Percentiles rank a stretch among this genome's conserved stretches.
Evolutionary conservation across 2,888 invertebrate species (phyloP).

Genomic region (Agrochola lychnidis): DNA sequence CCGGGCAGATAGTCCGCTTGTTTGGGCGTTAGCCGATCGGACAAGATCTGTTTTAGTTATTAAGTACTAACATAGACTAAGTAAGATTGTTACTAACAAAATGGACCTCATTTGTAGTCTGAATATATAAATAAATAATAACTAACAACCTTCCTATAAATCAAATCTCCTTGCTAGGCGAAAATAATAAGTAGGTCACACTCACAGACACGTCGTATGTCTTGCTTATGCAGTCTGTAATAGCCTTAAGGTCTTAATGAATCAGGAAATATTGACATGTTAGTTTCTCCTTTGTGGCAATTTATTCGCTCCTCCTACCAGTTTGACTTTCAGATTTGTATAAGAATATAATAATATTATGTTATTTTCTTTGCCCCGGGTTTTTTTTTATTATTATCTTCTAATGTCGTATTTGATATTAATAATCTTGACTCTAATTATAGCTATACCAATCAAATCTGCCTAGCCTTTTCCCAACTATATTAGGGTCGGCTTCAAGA

Average conservation of each 20-base stretch:
- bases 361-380: not conserved
- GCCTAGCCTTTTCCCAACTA: not conserved
- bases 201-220: slow-evolving; percentile 11
- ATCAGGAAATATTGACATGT: slow-evolving; percentile 51
- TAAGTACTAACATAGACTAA: no score
- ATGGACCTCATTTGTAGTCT: no score
- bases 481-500: not conserved
- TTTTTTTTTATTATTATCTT: not conserved
- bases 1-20: no score
- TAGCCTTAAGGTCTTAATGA: slow-evolving; percentile 24
- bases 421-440: not conserved
- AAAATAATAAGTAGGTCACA: slow-evolving; percentile 37
- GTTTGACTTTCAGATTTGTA: slow-evolving; percentile 30
- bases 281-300: slow-evolving; percentile 11
- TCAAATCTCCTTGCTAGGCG: not conserved
- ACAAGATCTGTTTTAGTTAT: no score
- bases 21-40: no score
- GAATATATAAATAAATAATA: no score
- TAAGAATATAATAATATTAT: not conserved
- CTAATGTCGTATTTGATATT: not conserved
- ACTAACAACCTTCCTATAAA: not conserved
- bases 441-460: not conserved
- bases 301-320: slow-evolving; percentile 38
- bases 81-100: no score
- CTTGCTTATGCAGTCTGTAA: slow-evolving; percentile 33